phyloP scores from a whole-genome alignment of 2,888 invertebrate genomes.

The Cheilosia impressa region DNA sequence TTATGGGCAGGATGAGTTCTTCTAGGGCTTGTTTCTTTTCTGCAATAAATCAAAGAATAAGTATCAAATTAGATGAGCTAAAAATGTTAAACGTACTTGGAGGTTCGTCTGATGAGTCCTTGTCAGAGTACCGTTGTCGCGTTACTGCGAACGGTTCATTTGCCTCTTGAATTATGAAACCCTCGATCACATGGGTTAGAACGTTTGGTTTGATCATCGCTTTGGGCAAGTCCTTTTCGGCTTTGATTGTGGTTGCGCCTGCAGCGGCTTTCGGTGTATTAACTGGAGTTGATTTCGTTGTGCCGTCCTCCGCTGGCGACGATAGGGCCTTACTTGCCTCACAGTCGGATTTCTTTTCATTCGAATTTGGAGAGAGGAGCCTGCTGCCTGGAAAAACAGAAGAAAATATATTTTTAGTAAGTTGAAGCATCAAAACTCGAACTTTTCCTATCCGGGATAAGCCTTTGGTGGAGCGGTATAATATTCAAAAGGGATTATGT shows the following conservation, averaged over 20 bases:
- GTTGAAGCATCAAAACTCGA: no score
- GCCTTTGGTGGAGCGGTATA: no score
- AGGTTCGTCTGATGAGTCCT: conserved; percentile 89
- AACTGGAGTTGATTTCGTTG: conserved; percentile 59
- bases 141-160: conserved; percentile 95
- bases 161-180: conserved; percentile 98
- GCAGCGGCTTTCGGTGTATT: conserved; percentile 79
- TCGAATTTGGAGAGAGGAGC: conserved; percentile 37
- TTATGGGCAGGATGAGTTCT: conserved; percentile 74
- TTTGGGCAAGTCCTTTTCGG: conserved; percentile 87
- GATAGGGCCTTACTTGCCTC: conserved; percentile 49
- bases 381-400: conserved; percentile 37
- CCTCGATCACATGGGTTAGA: conserved; percentile 97
- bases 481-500: background rate
- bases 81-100: conserved; percentile 86
- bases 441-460: no score
- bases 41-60: conserved; percentile 71
- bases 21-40: conserved; percentile 81
- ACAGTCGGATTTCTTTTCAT: conserved; percentile 60
- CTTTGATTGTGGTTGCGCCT: conserved; percentile 78
- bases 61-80: conserved; percentile 19
- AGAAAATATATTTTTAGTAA: background rate
- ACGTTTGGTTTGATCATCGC: conserved; percentile 98
- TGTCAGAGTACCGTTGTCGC: conserved; percentile 85
- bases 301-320: conserved; percentile 37